Conservation (phyloP, 2,797 vertebrate genomes). For the Chrosomus eos region DNA sequence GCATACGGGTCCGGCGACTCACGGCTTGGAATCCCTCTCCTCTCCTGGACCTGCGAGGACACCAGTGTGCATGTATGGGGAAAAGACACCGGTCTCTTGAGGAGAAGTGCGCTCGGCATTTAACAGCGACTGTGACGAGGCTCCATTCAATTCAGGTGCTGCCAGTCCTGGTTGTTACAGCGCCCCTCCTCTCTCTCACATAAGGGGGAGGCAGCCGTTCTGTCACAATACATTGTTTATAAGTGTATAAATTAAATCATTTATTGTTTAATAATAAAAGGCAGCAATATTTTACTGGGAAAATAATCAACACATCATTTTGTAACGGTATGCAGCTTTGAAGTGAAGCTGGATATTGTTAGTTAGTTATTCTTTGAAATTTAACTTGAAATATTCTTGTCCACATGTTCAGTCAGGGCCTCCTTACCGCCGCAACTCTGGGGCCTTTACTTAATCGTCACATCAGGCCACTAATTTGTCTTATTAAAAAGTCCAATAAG, state of each 20-base stretch:
- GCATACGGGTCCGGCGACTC: too few relatives aligned
- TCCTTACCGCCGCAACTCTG: conserved; percentile 46
- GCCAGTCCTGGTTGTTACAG: too few relatives aligned
- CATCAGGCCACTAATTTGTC: conserved; percentile 66
- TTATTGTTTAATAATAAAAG: conserved; percentile 2
- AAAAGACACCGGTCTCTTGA: too few relatives aligned
- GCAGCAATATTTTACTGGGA: background rate
- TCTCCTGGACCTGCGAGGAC: too few relatives aligned
- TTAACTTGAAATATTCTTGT: conserved; percentile 35
- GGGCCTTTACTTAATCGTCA: conserved; percentile 59
- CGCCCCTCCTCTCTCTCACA: too few relatives aligned
- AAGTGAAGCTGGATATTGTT: conserved; percentile 30
- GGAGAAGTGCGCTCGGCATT: too few relatives aligned
- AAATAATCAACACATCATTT: background rate
- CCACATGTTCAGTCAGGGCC: conserved; percentile 61
- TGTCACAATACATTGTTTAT: too few relatives aligned
- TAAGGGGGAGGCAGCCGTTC: too few relatives aligned
- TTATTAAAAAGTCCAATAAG: conserved; percentile 70
- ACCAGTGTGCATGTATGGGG: too few relatives aligned
- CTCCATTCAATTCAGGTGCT: too few relatives aligned
- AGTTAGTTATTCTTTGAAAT: conserved; percentile 51
- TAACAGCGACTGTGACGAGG: too few relatives aligned
- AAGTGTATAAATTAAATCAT: background rate
- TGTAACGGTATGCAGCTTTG: conserved; percentile 31
- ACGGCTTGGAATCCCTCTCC: too few relatives aligned